Percentiles rank a stretch among this genome's conserved stretches.
Evolutionary conservation across 2,797 vertebrate genomes (phyloP).

Genomic region (Oceanodroma leucorhoa): DNA sequence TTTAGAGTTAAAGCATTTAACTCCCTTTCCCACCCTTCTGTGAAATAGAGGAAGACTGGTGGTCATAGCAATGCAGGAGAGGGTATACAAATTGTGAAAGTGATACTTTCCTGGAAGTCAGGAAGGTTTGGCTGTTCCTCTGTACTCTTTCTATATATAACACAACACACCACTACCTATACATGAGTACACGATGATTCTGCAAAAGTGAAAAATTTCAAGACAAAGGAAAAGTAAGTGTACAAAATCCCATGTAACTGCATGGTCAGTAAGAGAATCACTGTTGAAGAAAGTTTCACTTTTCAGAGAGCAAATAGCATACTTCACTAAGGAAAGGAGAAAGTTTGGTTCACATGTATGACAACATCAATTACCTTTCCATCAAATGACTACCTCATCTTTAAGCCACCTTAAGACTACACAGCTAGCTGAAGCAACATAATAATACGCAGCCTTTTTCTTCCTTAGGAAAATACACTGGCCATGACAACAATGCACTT

Average conservation of each 20-base stretch:
- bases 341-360: background rate
- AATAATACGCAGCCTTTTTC: rapidly evolving
- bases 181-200: rapidly evolving
- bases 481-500: rapidly evolving
- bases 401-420: background rate
- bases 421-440: background rate
- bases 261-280: background rate
- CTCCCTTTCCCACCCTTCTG: background rate
- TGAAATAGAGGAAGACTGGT: background rate
- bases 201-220: background rate
- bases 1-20: background rate
- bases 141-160: background rate
- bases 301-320: rapidly evolving
- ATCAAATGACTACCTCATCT: background rate
- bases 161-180: background rate
- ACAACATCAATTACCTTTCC: background rate
- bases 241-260: background rate
- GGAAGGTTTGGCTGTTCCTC: background rate
- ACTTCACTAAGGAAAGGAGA: background rate
- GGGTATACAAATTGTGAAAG: background rate
- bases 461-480: background rate
- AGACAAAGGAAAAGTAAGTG: background rate
- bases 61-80: background rate
- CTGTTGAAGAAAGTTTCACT: background rate
- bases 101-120: background rate